These are phyloP conservation scores for Idaea biselata DNA, from an alignment of 2,888 invertebrate species.

Conservation along the genomic window DNA sequence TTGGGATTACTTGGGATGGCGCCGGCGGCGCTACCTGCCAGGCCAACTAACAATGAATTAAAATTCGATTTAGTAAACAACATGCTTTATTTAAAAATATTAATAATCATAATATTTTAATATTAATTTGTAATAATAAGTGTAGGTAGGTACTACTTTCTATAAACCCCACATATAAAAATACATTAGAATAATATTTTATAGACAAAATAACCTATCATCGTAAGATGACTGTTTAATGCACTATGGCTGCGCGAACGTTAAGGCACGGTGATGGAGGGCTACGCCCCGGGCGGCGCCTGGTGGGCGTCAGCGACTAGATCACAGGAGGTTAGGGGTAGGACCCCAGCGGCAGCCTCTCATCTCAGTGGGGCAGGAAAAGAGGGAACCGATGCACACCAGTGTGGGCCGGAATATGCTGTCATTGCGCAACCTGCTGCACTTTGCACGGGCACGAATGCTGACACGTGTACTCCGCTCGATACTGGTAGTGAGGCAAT, in stretches of 20 bases:
- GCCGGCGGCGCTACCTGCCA: slow-evolving; percentile 73
- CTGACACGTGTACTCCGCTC: slow-evolving; percentile 64
- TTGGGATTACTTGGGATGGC: slow-evolving; percentile 43
- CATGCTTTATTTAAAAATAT: slow-evolving; percentile 72
- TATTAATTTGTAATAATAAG: slow-evolving; percentile 51
- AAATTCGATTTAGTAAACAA: slow-evolving; percentile 68
- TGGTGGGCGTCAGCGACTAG: slow-evolving; percentile 76
- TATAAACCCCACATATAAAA: slow-evolving; percentile 78
- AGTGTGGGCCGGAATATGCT: slow-evolving; percentile 76
- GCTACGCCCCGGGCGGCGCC: slow-evolving; percentile 78
- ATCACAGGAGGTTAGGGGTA: slow-evolving; percentile 71
- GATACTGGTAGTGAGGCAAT: slow-evolving; percentile 62
- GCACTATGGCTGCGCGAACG: slow-evolving; percentile 77
- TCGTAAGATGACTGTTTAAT: slow-evolving; percentile 70
- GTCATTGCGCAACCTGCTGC: slow-evolving; percentile 63
- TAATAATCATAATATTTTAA: slow-evolving; percentile 64
- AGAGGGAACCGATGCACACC: slow-evolving; percentile 85
- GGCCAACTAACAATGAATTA: slow-evolving; percentile 34
- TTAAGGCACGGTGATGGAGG: slow-evolving; percentile 76
- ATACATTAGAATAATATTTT: slow-evolving; percentile 68
- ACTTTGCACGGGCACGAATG: slow-evolving; percentile 73
- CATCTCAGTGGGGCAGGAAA: slow-evolving; percentile 75
- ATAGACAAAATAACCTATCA: slow-evolving; percentile 76
- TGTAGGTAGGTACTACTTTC: slow-evolving; percentile 66
- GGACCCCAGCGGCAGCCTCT: slow-evolving; percentile 62